A percentile compares a stretch with the other conserved stretches of the same genome.
These are phyloP conservation scores for Trachurus trachurus DNA, from an alignment of 2,797 vertebrate genomes.

Conservation along the genomic window DNA sequence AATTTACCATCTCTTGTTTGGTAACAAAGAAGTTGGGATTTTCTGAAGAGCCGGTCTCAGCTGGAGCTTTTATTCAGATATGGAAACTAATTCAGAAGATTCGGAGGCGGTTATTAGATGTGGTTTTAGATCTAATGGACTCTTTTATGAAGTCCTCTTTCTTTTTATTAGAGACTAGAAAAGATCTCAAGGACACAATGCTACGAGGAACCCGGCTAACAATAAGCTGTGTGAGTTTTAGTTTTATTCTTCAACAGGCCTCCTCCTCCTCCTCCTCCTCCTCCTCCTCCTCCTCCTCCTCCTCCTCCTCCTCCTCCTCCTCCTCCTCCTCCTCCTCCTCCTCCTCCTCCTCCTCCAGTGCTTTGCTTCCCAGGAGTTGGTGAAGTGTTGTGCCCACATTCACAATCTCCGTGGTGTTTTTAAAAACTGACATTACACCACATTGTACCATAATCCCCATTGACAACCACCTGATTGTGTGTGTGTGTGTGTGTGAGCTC, in stretches of 20 bases:
- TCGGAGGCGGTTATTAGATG: background rate
- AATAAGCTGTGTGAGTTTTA: constrained; percentile 35
- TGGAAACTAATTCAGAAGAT: constrained; percentile 7
- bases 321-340: no score
- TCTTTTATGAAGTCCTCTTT: background rate
- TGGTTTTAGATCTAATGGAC: background rate
- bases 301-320: no score
- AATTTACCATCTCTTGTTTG: constrained; percentile 21
- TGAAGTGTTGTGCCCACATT: constrained; percentile 1
- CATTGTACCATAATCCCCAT: constrained; percentile 3
- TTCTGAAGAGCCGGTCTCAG: background rate
- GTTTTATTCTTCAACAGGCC: no score
- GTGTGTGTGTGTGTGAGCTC: no score
- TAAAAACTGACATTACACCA: background rate
- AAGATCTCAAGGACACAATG: constrained; percentile 3
- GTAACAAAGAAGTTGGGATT: constrained; percentile 6
- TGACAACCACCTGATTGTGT: background rate
- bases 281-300: no score
- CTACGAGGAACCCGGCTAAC: constrained; percentile 14
- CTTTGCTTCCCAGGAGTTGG: constrained; percentile 10
- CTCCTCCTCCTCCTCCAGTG: background rate
- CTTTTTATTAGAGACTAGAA: constrained; percentile 6
- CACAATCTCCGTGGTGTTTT: background rate
- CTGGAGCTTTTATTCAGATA: constrained; percentile 22
- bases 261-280: no score